Base-by-base conservation (phyloP, 1,140 invertebrate genomes). In the Phthorimaea operculella region DNA sequence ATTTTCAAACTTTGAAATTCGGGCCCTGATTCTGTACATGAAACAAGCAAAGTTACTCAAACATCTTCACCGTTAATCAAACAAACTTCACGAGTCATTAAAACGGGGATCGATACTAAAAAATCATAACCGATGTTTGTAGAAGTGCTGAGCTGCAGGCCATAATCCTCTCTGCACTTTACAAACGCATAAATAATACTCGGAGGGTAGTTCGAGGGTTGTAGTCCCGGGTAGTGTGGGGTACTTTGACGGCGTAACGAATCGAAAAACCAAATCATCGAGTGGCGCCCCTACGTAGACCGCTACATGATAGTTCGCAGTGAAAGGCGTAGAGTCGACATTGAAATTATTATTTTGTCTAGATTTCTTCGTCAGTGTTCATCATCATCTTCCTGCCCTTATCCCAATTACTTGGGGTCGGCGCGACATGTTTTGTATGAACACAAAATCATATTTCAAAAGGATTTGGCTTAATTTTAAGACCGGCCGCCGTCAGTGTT, bases 251-350 rank as follows among this genome's bases (percentile, higher is more conserved):
- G 71, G 81, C 81, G 79, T 85, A 85, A 85, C 81, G 81, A 85
- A 85, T 85, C 81, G 81, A 80, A 82, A 85, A 85, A 85, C 81
- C 81, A 85, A 85, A 85, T 85, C 81, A 85, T 85, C 79, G 79
- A 85, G 81, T 83, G 74, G 78, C 78, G 78, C 81, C 81, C 81
- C 81, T 83, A 75, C 69, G 72, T 70, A 75, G 72, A 71, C 74
- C 72, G 76, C 72, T 82, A 78, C 75, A 79, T 81, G 81, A 83
- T 84, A 82, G 79, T 84, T 80, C 62, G 67, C 57, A 62, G 62
- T 28, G 52, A 56, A 59, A 12, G 16, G 34, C 16, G 33, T 82
- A 64, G 79, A 84, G 72, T 70, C 51, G 68, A 14, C 49, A 33
- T 66, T 68, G 6, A 4, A 47, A n/a, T 39, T 5, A 39, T 7